Percentiles rank a stretch among this genome's conserved stretches.
phyloP scores from a whole-genome alignment of 2,888 invertebrate species.

The Caenorhabditis virilis region DNA sequence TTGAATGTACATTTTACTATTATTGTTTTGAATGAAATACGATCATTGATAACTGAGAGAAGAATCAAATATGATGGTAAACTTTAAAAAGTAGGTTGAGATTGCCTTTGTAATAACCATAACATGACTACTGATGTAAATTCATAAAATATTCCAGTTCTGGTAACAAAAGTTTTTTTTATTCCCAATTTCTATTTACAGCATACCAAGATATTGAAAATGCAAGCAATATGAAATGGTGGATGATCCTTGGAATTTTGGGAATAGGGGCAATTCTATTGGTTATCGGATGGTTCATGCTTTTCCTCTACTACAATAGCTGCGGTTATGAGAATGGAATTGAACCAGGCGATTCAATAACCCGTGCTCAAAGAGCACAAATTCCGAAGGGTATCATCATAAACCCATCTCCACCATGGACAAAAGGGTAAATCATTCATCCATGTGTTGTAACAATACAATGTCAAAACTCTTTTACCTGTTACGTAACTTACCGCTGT shows the following conservation, averaged over 20 bases:
- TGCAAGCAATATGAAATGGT: conserved; percentile 24
- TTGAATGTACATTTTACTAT: no score
- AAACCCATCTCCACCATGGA: conserved; percentile 7
- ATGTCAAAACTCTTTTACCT: no score
- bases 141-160: no score
- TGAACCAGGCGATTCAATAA: conserved; percentile 10
- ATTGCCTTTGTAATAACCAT: no score
- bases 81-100: no score
- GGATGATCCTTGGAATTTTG: conserved; percentile 14
- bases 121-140: no score
- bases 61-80: no score
- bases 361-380: conserved; percentile 1
- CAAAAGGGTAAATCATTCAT: conserved; percentile 7
- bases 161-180: no score
- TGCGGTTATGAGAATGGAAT: conserved; percentile 15
- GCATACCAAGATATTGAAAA: conserved; percentile 31
- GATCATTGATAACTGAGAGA: no score
- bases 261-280: conserved; percentile 29
- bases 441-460: no score
- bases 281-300: conserved; percentile 39
- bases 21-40: no score
- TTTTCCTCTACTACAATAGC: conserved; percentile 40
- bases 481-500: conserved; percentile 43
- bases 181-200: conserved; percentile 9
- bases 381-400: conserved; percentile 1